Evolutionary conservation across 2,888 invertebrate species (phyloP).

Genomic region (Ophion obscuratus): DNA sequence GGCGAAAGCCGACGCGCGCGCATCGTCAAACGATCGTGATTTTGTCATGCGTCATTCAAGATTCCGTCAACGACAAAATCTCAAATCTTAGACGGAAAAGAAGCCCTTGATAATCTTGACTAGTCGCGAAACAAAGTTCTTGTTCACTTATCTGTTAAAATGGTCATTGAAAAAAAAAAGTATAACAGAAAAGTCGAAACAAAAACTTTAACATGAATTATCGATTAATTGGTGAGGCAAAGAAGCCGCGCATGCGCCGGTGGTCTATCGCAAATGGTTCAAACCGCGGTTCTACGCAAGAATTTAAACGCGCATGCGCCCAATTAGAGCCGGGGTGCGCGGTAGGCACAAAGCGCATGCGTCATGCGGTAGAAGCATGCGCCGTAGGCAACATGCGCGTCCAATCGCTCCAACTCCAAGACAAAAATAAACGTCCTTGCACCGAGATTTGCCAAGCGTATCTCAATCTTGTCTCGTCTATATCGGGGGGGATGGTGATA

Average conservation of each 20-base stretch:
- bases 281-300: no score
- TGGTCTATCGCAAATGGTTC: not conserved
- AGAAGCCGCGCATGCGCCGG: not conserved
- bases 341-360: no score
- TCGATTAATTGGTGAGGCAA: not conserved
- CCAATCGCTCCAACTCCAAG: not conserved
- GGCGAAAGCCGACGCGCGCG: not conserved
- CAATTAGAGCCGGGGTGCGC: not conserved
- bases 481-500: constrained; percentile 29
- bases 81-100: not conserved
- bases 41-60: not conserved
- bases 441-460: constrained; percentile 18
- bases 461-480: constrained; percentile 23
- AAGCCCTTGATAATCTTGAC: not conserved
- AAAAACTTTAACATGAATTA: not conserved
- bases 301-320: constrained; percentile 12
- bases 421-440: constrained; percentile 9
- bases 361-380: not conserved
- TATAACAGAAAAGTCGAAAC: not conserved
- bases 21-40: not conserved
- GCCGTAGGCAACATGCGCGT: not conserved
- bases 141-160: not conserved
- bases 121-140: not conserved
- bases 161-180: not conserved
- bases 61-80: not conserved